Percentiles rank a stretch among this genome's conserved stretches.
Conservation (phyloP, 1,140 invertebrate species). For the Batillaria attramentaria region DNA sequence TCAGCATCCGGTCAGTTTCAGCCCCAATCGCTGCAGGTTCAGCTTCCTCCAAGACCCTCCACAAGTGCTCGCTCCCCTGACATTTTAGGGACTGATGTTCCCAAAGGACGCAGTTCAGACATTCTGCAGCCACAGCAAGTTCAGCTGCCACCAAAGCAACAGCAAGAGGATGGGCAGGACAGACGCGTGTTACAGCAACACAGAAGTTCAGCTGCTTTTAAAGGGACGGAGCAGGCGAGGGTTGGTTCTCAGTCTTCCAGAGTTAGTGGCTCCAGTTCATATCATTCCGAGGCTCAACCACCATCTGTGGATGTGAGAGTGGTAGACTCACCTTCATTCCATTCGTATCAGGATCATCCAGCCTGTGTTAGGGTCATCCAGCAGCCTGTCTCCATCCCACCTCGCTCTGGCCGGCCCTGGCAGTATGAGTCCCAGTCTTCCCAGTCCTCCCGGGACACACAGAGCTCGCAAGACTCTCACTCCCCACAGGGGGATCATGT, state of each 20-base stretch:
- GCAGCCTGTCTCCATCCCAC: not conserved
- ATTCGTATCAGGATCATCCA: not conserved
- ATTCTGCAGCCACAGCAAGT: conserved; percentile 15
- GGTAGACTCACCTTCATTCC: not conserved
- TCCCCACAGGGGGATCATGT: conserved; percentile 26
- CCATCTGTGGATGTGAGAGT: not conserved
- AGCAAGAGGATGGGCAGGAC: not conserved
- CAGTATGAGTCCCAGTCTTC: conserved; percentile 19
- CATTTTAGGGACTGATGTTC: conserved; percentile 28
- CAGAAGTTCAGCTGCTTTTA: no score
- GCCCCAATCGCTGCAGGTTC: conserved; percentile 24
- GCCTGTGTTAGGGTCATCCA: not conserved
- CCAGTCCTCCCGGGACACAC: conserved; percentile 10
- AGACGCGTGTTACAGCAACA: no score
- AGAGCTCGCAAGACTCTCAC: conserved; percentile 34
- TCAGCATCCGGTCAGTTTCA: not conserved
- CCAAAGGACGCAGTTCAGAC: conserved; percentile 17
- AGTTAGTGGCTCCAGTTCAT: not conserved
- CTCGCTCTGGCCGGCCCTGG: not conserved
- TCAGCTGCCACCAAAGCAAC: not conserved
- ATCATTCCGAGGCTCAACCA: not conserved
- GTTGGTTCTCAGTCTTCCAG: conserved; percentile 12
- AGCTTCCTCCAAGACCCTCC: conserved; percentile 7
- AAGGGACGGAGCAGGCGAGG: not conserved
- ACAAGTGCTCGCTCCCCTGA: conserved; percentile 21